Evolutionary conservation across 2,113 vertebrate genomes (phyloP), one percentile per base, ranked within the genome.

Genomic region (Bubo bubo): DNA sequence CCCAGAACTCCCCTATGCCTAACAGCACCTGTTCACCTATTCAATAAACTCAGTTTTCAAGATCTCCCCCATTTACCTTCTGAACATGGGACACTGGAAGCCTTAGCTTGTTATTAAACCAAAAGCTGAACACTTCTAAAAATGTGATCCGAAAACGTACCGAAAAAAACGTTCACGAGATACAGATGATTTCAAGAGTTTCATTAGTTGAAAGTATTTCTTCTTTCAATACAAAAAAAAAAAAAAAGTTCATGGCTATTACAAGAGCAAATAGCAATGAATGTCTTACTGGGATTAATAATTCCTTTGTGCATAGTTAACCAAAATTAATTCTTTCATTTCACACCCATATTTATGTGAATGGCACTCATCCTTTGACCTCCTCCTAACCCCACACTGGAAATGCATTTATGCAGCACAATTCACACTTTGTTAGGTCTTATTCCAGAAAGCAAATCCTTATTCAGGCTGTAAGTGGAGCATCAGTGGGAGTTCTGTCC

Each of bases 391-490:
- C 58, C 80, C 49, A 56, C 64, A 73, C 49, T 95, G 50, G 60
- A 94, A 95, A 94, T 39, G 76, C 89, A 85, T 89, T 89, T 89
- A 58, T 24, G 60, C 79, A 91, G 80, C 60, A 97, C 94, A 97
- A 97, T 93, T 87, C 93, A 79, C 56, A 93, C 94, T 94, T 97
- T 95, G 93, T 95, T 96, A 86, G 30, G 68, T 53, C 86, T 89
- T 95, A 60, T 37, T 95, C 30, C 93, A 95, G 83, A 94, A 89
- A 92, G 91, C 49, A 93, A 95, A 95, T 72, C 93, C 95, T 95
- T 85, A 87, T 68, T 94, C 43, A 79, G 70, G 52, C 83, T 64
- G 35, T 64, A 72, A 86, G 45, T 1, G 0, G 71, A 93, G 70
- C 83, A 72, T 64, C 94, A 83, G 73, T 71, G 72, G 21, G 37